Evolutionary conservation across 2,888 invertebrate genomes (phyloP), one percentile per base, ranked within the genome.

Genomic region (Strigamia crassipes): DNA sequence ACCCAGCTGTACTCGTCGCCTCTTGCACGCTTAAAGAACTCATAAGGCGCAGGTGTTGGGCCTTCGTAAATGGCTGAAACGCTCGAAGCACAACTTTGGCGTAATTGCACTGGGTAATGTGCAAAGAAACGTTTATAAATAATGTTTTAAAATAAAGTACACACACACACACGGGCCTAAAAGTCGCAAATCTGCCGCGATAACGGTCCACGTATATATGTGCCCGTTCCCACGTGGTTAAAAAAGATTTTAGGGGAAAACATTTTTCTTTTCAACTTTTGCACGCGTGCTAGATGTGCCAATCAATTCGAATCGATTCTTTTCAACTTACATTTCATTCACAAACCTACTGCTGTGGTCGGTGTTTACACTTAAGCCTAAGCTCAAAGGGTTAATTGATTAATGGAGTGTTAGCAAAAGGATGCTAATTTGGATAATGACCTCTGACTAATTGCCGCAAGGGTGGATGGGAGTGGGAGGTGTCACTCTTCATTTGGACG

Each of bases 351-450:
- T 73, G 73, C 73, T 73, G 73, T 31, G 73, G 73, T 73, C 31
- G 73, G 31, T 73, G 73, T 73, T 73, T 73, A 73, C 73, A 73
- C 73, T 73, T 73, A 51, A 73, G 73, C 73, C 73, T 73, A 73
- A 73, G 73, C 73, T 73, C 73, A 73, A 73, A 73, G 73, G 73
- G 73, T 73, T 73, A 73, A 73, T 73, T 73, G 73, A 73, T 73
- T 73, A 73, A 73, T 73, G 73, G 73, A 73, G 73, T 73, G 73
- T 73, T 73, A 73, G 73, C 73, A 73, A 73, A 73, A 73, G 73
- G 73, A 73, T 73, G 73, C 73, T 73, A 73, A 73, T 73, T 73
- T 73, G 73, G 73, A 73, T 73, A 73, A 73, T 73, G 73, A 73
- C 73, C 27, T 73, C 73, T 73, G 73, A 73, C 73, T 73, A 73